Evolutionary conservation across 2,888 invertebrate genomes (phyloP).

Genomic region (Halictus quadricinctus): DNA sequence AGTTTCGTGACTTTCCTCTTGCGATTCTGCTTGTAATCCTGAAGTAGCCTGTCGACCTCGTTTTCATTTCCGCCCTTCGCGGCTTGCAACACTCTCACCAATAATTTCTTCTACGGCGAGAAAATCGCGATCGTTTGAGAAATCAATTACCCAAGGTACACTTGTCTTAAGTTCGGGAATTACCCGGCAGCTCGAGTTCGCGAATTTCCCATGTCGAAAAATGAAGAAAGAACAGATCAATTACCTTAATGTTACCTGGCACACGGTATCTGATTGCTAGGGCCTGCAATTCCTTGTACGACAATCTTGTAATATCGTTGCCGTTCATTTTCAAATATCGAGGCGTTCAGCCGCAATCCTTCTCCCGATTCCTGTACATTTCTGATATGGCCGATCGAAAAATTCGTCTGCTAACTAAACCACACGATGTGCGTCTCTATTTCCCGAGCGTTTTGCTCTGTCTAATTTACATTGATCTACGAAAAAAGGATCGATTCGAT

Average conservation of each 20-base stretch:
- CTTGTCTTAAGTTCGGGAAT: conserved; percentile 6
- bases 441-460: conserved; percentile 5
- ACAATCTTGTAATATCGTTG: conserved; percentile 73
- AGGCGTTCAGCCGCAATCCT: conserved; percentile 37
- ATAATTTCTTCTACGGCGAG: conserved; percentile 73
- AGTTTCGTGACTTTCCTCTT: conserved; percentile 75
- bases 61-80: conserved; percentile 72
- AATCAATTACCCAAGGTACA: conserved; percentile 21
- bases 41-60: conserved; percentile 73
- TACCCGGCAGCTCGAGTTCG: background rate
- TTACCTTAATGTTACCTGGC: conserved; percentile 80
- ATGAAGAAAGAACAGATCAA: background rate
- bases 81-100: conserved; percentile 77
- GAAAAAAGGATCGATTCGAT: background rate
- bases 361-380: conserved; percentile 36
- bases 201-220: background rate
- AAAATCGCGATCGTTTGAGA: conserved; percentile 41
- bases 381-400: conserved; percentile 60
- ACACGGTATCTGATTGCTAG: conserved; percentile 76
- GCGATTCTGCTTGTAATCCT: conserved; percentile 75
- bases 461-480: background rate
- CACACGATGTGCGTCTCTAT: conserved; percentile 13
- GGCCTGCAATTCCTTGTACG: conserved; percentile 79
- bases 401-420: conserved; percentile 58
- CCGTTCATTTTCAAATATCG: conserved; percentile 69